Base-by-base conservation (phyloP, 2,797 vertebrate genomes). In the Epinephelus malabaricus region DNA sequence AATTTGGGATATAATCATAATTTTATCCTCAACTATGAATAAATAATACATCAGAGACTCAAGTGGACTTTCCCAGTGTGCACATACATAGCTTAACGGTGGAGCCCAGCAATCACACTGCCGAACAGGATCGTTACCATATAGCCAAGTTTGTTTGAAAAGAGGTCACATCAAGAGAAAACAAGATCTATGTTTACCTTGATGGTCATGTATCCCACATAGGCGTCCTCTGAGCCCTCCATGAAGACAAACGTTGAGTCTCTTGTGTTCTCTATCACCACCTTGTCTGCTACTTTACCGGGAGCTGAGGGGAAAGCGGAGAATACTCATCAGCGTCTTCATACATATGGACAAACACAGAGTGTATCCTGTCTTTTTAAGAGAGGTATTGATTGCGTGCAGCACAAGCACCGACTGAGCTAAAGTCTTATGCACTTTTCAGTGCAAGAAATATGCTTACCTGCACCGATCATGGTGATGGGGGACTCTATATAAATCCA, bases 401-500 rank as follows among this genome's bases (percentile, higher is more conserved):
- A 5, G 54, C 64, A 53, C 11, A 59, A 23, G 55, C 46, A 75
- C 62, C 47, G 34, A 75, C 62, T 47, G 40, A 46, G 15, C 23
- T 45, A 49, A 73, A 4, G 23, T 65, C 66, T 74, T 11, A 25
- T 75, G 62, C 3, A 19, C n/a, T 25, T 69, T 74, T 47, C 15
- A 63, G 25, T 10, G 10, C 65, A 14, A 17, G 45, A 9, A 49
- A 62, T 59, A 46, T 21, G 64, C 85, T 88, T 95, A 99, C 98
- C 98, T 96, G 98, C 98, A 85, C 98, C 98, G 65, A 99, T 99
- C 98, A 99, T 99, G 69, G 98, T 99, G 91, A 99, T 99, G 87
- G 98, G 98, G 74, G 98, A 99, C 94, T 99, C 98, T 83, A 99
- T 99, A 93, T 99, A 99, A 94, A 99, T 99, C 98, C 98, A 99